Conservation (phyloP, 1,140 invertebrate genomes). For the Drosophila serrata region DNA sequence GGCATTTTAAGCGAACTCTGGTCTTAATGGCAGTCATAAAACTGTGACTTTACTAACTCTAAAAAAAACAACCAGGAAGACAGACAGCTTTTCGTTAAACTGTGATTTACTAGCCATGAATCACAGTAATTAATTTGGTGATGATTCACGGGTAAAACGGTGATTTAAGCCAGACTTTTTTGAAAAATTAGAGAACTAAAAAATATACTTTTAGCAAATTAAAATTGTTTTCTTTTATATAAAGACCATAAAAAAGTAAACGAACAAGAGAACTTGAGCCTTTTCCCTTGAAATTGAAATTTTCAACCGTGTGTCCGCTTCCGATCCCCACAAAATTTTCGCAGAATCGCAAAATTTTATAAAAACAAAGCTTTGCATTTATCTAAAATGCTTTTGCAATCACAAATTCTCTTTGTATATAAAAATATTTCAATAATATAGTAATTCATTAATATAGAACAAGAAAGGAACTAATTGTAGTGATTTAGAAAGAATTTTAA, state of each 20-base stretch:
- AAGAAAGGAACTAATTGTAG: background rate
- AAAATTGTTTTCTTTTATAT: background rate
- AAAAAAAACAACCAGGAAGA: constrained; percentile 25
- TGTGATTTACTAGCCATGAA: constrained; percentile 37
- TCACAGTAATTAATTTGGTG: constrained; percentile 5
- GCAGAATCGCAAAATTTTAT: background rate
- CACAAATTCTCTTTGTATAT: background rate
- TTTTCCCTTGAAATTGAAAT: constrained; percentile 6
- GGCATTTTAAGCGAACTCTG: constrained; percentile 34
- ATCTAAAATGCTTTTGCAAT: constrained; percentile 2
- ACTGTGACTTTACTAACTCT: constrained; percentile 29
- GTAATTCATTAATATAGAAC: background rate
- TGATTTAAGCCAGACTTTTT: background rate
- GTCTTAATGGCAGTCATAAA: constrained; percentile 47
- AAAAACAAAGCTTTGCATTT: constrained; percentile 2
- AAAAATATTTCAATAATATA: background rate
- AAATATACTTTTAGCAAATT: background rate
- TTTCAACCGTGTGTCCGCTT: constrained; percentile 12
- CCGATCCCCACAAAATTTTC: constrained; percentile 5
- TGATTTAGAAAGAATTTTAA: background rate
- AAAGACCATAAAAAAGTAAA: background rate
- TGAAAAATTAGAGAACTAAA: background rate
- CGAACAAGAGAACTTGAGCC: constrained; percentile 2
- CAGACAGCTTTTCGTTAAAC: constrained; percentile 16
- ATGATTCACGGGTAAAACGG: constrained; percentile 17